Percentiles rank a stretch among this genome's conserved stretches.
Conservation (phyloP, 1,140 invertebrate genomes). For the Dinoponera quadriceps region DNA sequence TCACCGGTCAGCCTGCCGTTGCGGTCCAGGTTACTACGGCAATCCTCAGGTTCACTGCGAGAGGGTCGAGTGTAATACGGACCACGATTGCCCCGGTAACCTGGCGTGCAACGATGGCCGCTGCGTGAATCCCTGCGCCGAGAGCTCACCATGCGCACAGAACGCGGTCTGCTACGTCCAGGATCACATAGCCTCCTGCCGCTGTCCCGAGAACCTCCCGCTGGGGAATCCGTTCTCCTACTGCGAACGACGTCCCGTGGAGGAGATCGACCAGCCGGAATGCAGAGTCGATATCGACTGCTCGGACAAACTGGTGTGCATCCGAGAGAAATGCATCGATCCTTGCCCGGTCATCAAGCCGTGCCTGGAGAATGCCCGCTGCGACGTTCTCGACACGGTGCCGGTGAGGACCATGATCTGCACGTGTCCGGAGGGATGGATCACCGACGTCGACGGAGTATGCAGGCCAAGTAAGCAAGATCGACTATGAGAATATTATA, state of each 20-base stretch:
- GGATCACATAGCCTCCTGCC: slow-evolving; percentile 91
- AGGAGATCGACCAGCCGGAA: slow-evolving; percentile 87
- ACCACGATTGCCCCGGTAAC: slow-evolving; percentile 91
- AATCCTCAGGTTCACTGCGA: slow-evolving; percentile 92
- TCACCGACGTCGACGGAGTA: slow-evolving; percentile 91
- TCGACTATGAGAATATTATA: not conserved
- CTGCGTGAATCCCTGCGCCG: slow-evolving; percentile 91
- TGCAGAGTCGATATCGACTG: slow-evolving; percentile 93
- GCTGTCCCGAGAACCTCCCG: slow-evolving; percentile 91
- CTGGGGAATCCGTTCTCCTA: slow-evolving; percentile 92
- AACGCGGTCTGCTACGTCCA: slow-evolving; percentile 92
- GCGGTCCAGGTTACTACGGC: slow-evolving; percentile 90
- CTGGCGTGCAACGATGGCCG: slow-evolving; percentile 89
- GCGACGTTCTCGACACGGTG: slow-evolving; percentile 92
- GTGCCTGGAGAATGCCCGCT: slow-evolving; percentile 90
- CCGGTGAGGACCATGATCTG: slow-evolving; percentile 94
- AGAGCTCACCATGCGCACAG: slow-evolving; percentile 89
- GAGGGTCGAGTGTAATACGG: slow-evolving; percentile 91
- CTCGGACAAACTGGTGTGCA: slow-evolving; percentile 92
- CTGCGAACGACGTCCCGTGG: slow-evolving; percentile 87
- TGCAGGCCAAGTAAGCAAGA: slow-evolving; percentile 87
- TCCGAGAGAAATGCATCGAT: slow-evolving; percentile 92
- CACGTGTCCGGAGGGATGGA: slow-evolving; percentile 93
- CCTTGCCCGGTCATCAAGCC: slow-evolving; percentile 91
- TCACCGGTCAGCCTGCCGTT: slow-evolving; percentile 92